Conservation (phyloP, 2,797 vertebrate species). For the Eidolon dupreanum region DNA sequence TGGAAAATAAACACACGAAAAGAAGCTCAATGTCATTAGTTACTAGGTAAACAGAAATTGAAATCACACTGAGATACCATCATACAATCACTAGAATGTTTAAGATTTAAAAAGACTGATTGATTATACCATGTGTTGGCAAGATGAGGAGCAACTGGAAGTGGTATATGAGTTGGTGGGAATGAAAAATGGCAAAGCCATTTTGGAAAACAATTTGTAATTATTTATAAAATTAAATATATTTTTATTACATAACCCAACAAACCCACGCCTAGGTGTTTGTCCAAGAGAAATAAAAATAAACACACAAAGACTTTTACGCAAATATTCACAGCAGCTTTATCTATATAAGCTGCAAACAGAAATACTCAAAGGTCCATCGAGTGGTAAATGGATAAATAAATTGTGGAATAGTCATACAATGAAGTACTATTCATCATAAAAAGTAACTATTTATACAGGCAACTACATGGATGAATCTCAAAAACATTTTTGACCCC, state of each 20-base stretch:
- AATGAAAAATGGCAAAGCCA: neutral
- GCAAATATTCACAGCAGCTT: neutral
- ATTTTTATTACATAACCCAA: neutral
- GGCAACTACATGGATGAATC: neutral
- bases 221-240: neutral
- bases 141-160: neutral
- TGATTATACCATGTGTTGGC: neutral
- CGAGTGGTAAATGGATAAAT: neutral
- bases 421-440: neutral
- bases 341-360: neutral
- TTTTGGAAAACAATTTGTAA: neutral
- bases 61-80: neutral
- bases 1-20: neutral
- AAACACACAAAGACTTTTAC: neutral
- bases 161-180: neutral
- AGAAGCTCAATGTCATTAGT: neutral
- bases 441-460: neutral
- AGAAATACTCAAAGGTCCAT: neutral
- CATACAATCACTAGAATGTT: neutral
- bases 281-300: conserved; percentile 1
- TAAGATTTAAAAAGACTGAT: neutral
- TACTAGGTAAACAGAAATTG: neutral
- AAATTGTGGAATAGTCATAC: neutral
- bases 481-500: neutral
- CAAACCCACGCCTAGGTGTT: neutral